phyloP scores from a whole-genome alignment of 1,140 invertebrate genomes.

The Drepana arcuata region DNA sequence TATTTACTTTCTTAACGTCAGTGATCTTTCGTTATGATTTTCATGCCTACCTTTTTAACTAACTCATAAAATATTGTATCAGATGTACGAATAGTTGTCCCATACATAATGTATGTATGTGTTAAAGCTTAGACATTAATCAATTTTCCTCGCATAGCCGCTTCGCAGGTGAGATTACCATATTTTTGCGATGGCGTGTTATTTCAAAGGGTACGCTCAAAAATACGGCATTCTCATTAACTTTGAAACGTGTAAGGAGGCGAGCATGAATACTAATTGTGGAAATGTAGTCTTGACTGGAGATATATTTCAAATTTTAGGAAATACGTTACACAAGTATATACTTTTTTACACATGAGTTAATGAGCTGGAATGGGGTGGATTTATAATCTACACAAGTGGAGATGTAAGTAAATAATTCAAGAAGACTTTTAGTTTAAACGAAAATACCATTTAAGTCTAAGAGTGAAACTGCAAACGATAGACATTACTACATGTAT shows the following conservation, averaged over 20 bases:
- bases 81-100: no score
- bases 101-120: no score
- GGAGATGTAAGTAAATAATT: no score
- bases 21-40: no score
- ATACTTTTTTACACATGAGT: conserved; percentile 1
- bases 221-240: conserved; percentile 63
- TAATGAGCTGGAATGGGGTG: neutral
- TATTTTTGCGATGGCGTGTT: conserved; percentile 41
- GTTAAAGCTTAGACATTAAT: no score
- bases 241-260: conserved; percentile 54
- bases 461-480: neutral
- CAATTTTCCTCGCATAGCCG: no score
- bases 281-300: conserved; percentile 20
- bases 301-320: conserved; percentile 2
- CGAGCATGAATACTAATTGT: conserved; percentile 59
- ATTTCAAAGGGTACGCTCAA: conserved; percentile 48
- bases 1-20: no score
- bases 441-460: neutral
- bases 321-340: neutral
- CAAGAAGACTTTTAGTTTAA: no score
- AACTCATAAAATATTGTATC: no score
- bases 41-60: no score
- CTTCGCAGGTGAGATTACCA: no score
- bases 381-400: neutral
- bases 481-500: no score